Evolutionary conservation across 2,797 vertebrate species (phyloP), one percentile per base, ranked within the genome.

Genomic region (Pseudochaenichthys georgianus): DNA sequence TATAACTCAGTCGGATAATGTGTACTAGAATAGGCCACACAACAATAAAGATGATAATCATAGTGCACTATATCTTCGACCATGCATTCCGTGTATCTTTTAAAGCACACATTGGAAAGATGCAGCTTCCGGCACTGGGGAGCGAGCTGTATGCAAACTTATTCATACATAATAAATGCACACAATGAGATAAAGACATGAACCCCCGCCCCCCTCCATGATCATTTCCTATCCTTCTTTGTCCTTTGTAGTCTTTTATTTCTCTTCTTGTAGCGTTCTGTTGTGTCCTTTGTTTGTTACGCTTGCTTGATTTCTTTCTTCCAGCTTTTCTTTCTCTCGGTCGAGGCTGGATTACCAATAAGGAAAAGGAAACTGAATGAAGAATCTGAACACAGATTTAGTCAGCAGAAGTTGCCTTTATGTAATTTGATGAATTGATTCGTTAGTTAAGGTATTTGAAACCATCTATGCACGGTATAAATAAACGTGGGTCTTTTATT

Each of bases 101-200:
- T 38, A 47, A 42, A 63, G 51, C 17, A 16, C 57, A 60, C 23
- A 60, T 19, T 43, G 45, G 7, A 64, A 43, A 53, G 50, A 69
- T 73, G 3, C 42, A 46, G 70, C 75, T 63, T 77, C 5, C 12
- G 21, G 71, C 61, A 4, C 2, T 28, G n/a, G 19, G 43, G 64
- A 52, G 12, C 4, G n/a, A 60, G 70, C 63, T 58, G 51, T 45
- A 45, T 68, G 43, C 48, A 19, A 73, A 75, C 34, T 34, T 66
- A 59, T 67, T 75, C 55, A 80, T 80, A 41, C 53, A 69, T 82
- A 63, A 77, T 78, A 41, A 77, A 81, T 81, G 65, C 15, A 61
- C 21, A 9, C 51, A 41, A 16, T 61, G 46, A 74, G 43, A 64
- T 50, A 23, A 68, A 47, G 53, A 61, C 46, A 57, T 63, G 45